Evolutionary conservation across 2,113 vertebrate species (phyloP), one percentile per base, ranked within the genome.

Genomic region (Coryphaenoides rupestris): DNA sequence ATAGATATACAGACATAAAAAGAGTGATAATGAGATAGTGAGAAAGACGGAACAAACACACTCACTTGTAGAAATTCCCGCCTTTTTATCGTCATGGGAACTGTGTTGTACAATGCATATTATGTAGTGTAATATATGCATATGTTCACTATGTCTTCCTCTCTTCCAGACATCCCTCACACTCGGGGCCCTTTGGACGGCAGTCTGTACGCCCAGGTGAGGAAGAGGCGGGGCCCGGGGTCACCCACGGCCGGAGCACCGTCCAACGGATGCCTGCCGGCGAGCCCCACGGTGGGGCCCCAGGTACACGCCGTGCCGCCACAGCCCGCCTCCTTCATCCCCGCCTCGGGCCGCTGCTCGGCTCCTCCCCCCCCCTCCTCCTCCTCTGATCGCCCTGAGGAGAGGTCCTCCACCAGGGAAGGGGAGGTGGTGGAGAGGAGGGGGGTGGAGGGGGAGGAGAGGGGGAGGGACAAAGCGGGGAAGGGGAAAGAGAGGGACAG

Each of bases 121-220:
- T 22, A 55, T 5, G 2, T 55, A 24, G 2, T 40, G 33, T 1
- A 40, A 40, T 40, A 13, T 40, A n/a, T n/a, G n/a, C n/a, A n/a
- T n/a, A n/a, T n/a, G n/a, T 12, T 26, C 24, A 21, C 3, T 2
- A n/a, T 24, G 6, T 53, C n/a, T 61, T 6, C 61, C 2, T 78
- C 69, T 70, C 28, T 53, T 6, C 49, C 55, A 95, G 94, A 92
- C 74, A 89, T 93, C 69, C 77, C 82, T 65, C 94, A 96, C 46
- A 95, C 92, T 0, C 89, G 85, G 19, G 95, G 94, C 0, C 95
- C 94, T 52, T 75, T 96, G 45, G 95, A 97, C 1, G 94, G 94
- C 55, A 96, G 95, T 64, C 89, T 95, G 13, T 96, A 96, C 1
- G 94, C 95, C 52, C 91, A 93, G 74, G 92, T 96, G 81, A 93